Conservation (phyloP, 2,888 invertebrate genomes). For the Boloria selene region DNA sequence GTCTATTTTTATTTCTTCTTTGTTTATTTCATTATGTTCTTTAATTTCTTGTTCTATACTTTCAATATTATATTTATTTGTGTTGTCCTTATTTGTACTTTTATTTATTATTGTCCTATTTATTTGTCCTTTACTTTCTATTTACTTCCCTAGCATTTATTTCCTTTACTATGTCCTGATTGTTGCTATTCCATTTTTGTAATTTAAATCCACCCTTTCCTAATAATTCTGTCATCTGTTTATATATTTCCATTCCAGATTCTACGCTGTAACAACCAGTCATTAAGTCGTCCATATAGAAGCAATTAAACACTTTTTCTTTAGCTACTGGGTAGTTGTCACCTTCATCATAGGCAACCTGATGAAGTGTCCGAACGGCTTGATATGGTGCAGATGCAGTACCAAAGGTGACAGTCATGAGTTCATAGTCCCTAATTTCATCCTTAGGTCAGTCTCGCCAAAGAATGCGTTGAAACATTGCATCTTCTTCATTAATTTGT, state of each 20-base stretch:
- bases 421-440: not conserved
- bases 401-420: constrained; percentile 40
- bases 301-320: constrained; percentile 34
- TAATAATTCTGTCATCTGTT: constrained; percentile 18
- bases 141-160: not conserved
- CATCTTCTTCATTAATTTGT: constrained; percentile 18
- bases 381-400: constrained; percentile 40
- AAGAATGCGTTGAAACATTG: constrained; percentile 24
- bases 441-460: constrained; percentile 12
- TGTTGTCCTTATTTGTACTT: not conserved
- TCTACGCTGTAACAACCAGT: constrained; percentile 23
- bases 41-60: not conserved
- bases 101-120: not conserved
- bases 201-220: constrained; percentile 37
- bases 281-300: constrained; percentile 39
- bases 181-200: constrained; percentile 25
- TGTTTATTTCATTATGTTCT: not conserved
- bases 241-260: constrained; percentile 24
- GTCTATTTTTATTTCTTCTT: constrained; percentile 1
- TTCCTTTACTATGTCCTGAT: not conserved
- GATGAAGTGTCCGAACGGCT: constrained; percentile 36
- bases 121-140: not conserved
- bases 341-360: constrained; percentile 35
- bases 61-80: no score
- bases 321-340: constrained; percentile 27